Evolutionary conservation across 2,888 invertebrate genomes (phyloP), one percentile per base, ranked within the genome.

Genomic region (Drosophila hamatofila): DNA sequence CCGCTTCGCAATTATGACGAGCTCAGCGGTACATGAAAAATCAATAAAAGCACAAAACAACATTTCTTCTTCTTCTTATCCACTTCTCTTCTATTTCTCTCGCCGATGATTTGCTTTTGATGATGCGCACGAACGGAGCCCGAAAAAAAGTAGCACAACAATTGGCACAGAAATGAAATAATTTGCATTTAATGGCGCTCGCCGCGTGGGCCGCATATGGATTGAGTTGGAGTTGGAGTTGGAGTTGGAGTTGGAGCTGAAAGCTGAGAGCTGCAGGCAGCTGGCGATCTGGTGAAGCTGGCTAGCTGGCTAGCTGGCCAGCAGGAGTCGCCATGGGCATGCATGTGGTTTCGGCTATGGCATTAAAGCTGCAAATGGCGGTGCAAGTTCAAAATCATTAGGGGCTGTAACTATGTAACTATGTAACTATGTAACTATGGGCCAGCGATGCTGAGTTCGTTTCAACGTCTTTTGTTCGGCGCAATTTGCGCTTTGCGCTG

Each of bases 101-200:
- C 37, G 66, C 60, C 65, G 83, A 77, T 81, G 84, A 88, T 85
- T 85, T 85, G 83, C 72, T 83, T 85, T 83, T 86, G 84, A 88
- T 85, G 84, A 85, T 85, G 84, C 86, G 88, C 84, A 84, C 88
- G 84, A 85, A 88, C 72, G 16, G 46, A 48, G 14, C 69, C 69
- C 66, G 78, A 67, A 71, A 66, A 80, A 83, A 83, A 87, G 82
- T 84, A 87, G 88, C 82, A 87, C 84, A 88, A 80, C 84, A 88
- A 87, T 86, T 88, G 85, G 89, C 87, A 88, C 82, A 88, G 87
- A 89, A 86, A 88, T 87, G 84, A 75, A 88, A 86, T 88, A 86
- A 86, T 86, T 86, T 86, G 89, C 86, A 86, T 86, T 86, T 86
- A 86, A 86, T 88, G 84, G 78, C 71, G 72, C 64, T 77, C 68